phyloP scores from a whole-genome alignment of 2,113 vertebrate species.

The Grus americana region DNA sequence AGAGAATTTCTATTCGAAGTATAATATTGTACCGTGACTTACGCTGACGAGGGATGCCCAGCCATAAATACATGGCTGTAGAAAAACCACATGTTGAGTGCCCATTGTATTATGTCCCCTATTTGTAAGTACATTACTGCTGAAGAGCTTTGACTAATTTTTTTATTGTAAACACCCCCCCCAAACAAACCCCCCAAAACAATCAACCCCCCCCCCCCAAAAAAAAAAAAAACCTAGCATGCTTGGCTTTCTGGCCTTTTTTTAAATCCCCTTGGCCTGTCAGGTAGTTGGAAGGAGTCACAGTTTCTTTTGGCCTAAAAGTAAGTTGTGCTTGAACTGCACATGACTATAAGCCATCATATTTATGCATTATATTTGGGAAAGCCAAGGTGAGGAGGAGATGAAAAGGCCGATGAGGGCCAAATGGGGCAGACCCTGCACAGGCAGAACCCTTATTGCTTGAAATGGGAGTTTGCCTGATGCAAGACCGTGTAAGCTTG shows the following conservation, averaged over 20 bases:
- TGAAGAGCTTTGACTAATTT: not conserved
- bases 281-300: not conserved
- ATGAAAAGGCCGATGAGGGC: not conserved
- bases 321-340: not conserved
- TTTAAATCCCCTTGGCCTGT: not conserved
- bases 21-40: not conserved
- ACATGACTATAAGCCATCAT: not conserved
- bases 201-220: not conserved
- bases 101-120: too few species aligned
- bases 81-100: not conserved
- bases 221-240: not conserved
- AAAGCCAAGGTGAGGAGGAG: not conserved
- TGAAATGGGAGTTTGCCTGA: not conserved
- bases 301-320: not conserved
- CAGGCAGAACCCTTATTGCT: not conserved
- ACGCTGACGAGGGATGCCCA: rapidly evolving
- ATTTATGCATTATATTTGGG: not conserved
- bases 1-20: not conserved
- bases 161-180: not conserved
- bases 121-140: rapidly evolving
- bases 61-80: not conserved
- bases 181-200: too few species aligned
- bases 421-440: not conserved
- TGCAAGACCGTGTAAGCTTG: not conserved
- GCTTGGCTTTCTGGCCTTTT: not conserved